Conservation (phyloP, 2,888 invertebrate genomes). For the Erebia ligea region DNA sequence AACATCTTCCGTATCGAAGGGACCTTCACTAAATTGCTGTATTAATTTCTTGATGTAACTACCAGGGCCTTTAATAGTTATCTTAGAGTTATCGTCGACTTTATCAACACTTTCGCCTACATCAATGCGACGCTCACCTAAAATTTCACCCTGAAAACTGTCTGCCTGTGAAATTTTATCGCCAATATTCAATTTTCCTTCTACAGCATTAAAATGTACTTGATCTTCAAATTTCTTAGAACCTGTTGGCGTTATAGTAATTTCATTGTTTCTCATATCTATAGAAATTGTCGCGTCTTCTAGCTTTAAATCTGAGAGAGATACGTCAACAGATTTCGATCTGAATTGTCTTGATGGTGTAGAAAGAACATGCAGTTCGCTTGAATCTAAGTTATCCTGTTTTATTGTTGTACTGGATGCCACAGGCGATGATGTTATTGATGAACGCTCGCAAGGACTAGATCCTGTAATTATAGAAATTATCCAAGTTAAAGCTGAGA, state of each 20-base stretch:
- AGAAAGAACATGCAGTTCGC: conserved; percentile 67
- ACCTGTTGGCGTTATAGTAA: conserved; percentile 71
- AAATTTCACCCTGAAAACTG: conserved; percentile 67
- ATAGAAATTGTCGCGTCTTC: conserved; percentile 73
- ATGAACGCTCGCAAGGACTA: conserved; percentile 73
- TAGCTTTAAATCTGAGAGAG: conserved; percentile 63
- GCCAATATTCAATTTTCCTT: conserved; percentile 69
- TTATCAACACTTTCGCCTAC: conserved; percentile 44
- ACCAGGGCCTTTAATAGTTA: conserved; percentile 74
- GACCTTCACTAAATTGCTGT: conserved; percentile 78
- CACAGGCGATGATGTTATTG: conserved; percentile 70
- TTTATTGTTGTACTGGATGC: conserved; percentile 62
- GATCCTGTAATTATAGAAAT: conserved; percentile 66
- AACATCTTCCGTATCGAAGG: conserved; percentile 68
- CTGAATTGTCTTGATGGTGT: conserved; percentile 73
- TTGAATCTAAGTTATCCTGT: conserved; percentile 60
- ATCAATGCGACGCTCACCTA: conserved; percentile 50
- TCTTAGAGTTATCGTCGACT: conserved; percentile 56
- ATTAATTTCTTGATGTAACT: conserved; percentile 77
- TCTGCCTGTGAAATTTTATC: conserved; percentile 66
- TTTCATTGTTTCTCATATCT: conserved; percentile 72
- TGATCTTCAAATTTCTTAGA: conserved; percentile 57
- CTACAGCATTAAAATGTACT: conserved; percentile 58
- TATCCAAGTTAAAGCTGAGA: conserved; percentile 37
- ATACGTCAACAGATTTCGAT: conserved; percentile 83